phyloP scores from a whole-genome alignment of 2,888 invertebrate genomes.

The Clusia tigrina region DNA sequence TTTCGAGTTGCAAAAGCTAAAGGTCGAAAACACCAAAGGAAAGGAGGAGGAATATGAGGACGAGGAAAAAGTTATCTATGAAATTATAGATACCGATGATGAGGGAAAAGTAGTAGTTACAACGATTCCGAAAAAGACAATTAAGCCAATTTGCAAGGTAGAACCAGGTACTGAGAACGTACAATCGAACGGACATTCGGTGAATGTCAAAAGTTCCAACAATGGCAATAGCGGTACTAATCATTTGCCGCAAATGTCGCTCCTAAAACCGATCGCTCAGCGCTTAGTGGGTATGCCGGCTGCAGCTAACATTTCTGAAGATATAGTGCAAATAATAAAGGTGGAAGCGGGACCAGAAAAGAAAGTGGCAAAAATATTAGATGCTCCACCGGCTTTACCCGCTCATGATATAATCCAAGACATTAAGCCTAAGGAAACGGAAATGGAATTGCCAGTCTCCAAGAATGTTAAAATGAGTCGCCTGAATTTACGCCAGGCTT shows the following conservation, averaged over 20 bases:
- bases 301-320: not conserved
- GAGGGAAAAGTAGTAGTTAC: slow-evolving; percentile 7
- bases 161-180: not conserved
- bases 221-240: not conserved
- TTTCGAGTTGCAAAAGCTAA: slow-evolving; percentile 41
- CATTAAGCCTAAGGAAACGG: no score
- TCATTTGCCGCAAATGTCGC: slow-evolving; percentile 34
- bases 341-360: not conserved
- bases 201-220: not conserved
- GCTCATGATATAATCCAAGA: slow-evolving; percentile 15
- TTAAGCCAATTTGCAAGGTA: slow-evolving; percentile 25
- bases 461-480: slow-evolving; percentile 54
- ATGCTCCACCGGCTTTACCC: not conserved
- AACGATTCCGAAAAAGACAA: slow-evolving; percentile 20
- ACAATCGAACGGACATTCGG: not conserved
- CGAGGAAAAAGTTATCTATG: slow-evolving; percentile 9
- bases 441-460: slow-evolving; percentile 33
- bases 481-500: slow-evolving; percentile 56
- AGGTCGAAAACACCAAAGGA: slow-evolving; percentile 8
- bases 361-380: slow-evolving; percentile 6
- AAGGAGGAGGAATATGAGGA: not conserved
- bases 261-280: slow-evolving; percentile 33
- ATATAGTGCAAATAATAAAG: slow-evolving; percentile 8
- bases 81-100: slow-evolving; percentile 27
- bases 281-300: slow-evolving; percentile 15